Evolutionary conservation across 2,797 vertebrate species (phyloP).

Genomic region (Pyrrhura leucotis): DNA sequence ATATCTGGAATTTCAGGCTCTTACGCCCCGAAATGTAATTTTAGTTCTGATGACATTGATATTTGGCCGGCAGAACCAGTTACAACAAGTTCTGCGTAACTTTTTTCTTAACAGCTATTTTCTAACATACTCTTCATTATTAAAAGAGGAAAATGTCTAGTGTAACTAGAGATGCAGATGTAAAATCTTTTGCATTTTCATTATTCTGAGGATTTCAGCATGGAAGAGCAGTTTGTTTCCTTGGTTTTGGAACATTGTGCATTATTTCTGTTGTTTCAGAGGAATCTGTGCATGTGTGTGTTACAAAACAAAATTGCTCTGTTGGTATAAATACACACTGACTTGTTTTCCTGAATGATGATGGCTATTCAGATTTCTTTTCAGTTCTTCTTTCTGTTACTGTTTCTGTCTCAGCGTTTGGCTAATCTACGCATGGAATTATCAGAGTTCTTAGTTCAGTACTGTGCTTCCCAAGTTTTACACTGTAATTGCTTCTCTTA

Average conservation of each 20-base stretch:
- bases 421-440: background rate
- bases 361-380: background rate
- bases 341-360: background rate
- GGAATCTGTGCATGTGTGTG: background rate
- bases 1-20: conserved; percentile 45
- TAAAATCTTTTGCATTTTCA: background rate
- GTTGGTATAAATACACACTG: background rate
- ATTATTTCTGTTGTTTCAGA: background rate
- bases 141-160: background rate
- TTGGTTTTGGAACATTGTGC: background rate
- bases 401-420: background rate
- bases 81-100: background rate
- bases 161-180: background rate
- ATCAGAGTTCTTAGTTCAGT: background rate
- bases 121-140: background rate
- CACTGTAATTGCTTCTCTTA: background rate
- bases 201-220: background rate
- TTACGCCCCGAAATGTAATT: background rate
- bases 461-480: background rate
- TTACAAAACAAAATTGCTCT: background rate
- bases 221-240: background rate
- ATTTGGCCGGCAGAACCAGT: conserved; percentile 18
- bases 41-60: background rate
- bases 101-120: conserved; percentile 10
- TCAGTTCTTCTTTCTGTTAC: background rate